These are phyloP conservation scores for Athalia cordata DNA, from an alignment of 2,888 invertebrate genomes.

Conservation along the genomic window DNA sequence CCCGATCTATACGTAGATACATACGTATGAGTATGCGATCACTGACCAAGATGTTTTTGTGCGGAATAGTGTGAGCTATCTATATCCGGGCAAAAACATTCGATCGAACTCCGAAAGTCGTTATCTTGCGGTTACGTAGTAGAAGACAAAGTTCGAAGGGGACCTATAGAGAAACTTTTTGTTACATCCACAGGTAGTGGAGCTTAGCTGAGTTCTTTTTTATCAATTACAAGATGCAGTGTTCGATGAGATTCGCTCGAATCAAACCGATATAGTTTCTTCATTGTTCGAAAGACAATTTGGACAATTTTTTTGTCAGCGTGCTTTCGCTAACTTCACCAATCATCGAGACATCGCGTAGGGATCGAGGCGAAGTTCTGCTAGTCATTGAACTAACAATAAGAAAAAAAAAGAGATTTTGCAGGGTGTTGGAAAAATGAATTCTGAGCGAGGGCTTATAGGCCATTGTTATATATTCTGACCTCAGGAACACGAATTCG, in stretches of 20 bases:
- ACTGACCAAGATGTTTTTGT: slow-evolving; percentile 23
- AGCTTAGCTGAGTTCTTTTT: slow-evolving; percentile 12
- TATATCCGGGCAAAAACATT: slow-evolving; percentile 8
- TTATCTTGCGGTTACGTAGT: slow-evolving; percentile 18
- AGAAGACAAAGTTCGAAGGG: slow-evolving; percentile 22
- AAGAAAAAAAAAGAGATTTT: no score
- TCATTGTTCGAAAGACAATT: no score
- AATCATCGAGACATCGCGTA: no score
- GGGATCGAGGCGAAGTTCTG: no score
- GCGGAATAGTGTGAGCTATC: slow-evolving; percentile 8
- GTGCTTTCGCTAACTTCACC: no score
- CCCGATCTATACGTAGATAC: neutral
- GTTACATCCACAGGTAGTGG: slow-evolving; percentile 33
- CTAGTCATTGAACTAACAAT: no score
- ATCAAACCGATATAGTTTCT: no score
- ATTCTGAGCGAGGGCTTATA: no score
- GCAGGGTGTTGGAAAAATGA: no score
- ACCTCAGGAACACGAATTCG: no score
- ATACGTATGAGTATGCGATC: neutral
- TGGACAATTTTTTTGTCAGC: no score
- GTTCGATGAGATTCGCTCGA: neutral
- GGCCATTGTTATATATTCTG: no score
- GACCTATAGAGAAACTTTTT: slow-evolving; percentile 29
- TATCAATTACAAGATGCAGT: neutral
- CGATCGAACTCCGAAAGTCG: slow-evolving; percentile 2